phyloP scores from a whole-genome alignment of 2,797 vertebrate species.

The Cynopterus sphinx region DNA sequence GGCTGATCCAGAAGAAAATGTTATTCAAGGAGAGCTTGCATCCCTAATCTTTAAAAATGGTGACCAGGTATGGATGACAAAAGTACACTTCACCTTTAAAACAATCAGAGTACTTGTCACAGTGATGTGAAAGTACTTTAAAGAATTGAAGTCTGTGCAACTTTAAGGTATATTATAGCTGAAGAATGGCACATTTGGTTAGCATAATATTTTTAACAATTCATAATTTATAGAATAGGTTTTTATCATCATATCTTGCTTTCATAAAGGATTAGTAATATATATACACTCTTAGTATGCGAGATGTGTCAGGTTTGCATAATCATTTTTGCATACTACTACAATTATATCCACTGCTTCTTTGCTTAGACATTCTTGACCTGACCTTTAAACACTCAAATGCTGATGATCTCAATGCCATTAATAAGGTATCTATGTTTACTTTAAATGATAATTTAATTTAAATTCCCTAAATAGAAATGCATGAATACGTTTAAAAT shows the following conservation, averaged over 20 bases:
- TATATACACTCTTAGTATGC: neutral
- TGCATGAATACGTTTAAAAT: constrained; percentile 40
- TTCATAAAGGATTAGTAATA: neutral
- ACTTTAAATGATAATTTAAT: constrained; percentile 62
- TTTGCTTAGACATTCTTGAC: constrained; percentile 42
- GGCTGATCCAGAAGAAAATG: neutral
- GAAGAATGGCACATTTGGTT: neutral
- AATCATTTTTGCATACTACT: constrained; percentile 27
- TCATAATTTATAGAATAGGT: neutral
- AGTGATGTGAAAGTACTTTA: neutral
- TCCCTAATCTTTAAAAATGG: neutral
- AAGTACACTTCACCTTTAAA: neutral
- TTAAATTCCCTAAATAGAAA: constrained; percentile 69
- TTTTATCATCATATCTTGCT: neutral
- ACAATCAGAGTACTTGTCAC: neutral
- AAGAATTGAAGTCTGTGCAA: neutral
- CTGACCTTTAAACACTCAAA: constrained; percentile 49
- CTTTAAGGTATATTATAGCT: neutral
- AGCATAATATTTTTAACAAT: neutral
- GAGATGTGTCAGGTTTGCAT: neutral
- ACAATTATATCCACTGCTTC: neutral
- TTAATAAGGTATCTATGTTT: constrained; percentile 59
- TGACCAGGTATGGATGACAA: neutral
- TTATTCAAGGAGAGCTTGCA: neutral
- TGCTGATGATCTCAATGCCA: neutral